These are phyloP conservation scores for Drosophila bipectinata DNA, from an alignment of 1,140 invertebrate species.

Conservation along the genomic window DNA sequence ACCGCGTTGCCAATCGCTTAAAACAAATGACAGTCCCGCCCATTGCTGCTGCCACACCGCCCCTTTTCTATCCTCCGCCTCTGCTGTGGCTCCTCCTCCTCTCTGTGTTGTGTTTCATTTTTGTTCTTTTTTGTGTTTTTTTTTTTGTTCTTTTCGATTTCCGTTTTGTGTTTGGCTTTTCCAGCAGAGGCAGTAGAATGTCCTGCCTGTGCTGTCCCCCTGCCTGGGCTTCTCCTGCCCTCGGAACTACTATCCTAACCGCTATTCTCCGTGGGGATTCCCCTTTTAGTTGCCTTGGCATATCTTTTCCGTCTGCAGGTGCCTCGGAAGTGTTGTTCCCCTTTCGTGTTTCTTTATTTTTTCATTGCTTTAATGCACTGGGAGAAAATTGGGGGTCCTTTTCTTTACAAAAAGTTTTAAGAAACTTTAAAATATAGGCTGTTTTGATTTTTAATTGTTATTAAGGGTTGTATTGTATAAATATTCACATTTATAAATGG, in stretches of 20 bases:
- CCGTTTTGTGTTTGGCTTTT: conserved; percentile 58
- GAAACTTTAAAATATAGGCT: too few relatives aligned
- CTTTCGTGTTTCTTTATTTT: neutral
- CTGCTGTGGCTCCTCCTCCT: neutral
- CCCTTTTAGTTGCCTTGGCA: neutral
- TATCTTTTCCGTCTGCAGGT: conserved; percentile 8
- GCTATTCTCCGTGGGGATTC: conserved; percentile 6
- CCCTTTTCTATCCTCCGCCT: conserved; percentile 2
- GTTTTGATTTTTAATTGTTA: too few relatives aligned
- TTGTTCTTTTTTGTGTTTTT: conserved; percentile 10
- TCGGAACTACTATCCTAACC: conserved; percentile 1
- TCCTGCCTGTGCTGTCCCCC: neutral
- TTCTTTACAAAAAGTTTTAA: too few relatives aligned
- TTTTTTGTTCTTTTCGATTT: conserved; percentile 38
- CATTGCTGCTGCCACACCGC: neutral
- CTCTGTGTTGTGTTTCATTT: conserved; percentile 34
- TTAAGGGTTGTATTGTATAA: too few relatives aligned
- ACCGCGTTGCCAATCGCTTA: neutral
- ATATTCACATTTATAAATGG: too few relatives aligned
- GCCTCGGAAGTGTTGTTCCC: conserved; percentile 2
- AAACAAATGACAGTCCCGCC: conserved; percentile 26
- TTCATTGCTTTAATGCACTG: neutral
- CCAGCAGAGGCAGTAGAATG: neutral
- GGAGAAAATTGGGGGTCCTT: neutral
- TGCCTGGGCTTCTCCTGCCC: neutral